Percentiles rank a stretch among this genome's conserved stretches.
phyloP scores from a whole-genome alignment of 2,113 vertebrate genomes.

The Xiphias gladius region DNA sequence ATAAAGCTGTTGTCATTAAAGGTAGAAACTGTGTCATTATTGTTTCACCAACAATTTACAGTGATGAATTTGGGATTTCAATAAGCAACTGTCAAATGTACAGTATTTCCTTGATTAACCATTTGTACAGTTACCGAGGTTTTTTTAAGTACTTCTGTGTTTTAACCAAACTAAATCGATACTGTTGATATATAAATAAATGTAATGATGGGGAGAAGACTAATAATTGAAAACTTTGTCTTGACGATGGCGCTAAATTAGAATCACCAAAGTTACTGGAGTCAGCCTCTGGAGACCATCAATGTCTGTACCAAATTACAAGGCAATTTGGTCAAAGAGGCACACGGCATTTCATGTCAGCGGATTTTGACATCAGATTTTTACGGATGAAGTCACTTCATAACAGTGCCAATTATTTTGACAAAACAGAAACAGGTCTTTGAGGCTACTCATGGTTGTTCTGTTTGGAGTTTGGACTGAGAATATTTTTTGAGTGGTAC shows the following conservation, averaged over 20 bases:
- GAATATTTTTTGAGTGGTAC: neutral
- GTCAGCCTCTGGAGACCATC: neutral
- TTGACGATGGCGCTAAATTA: neutral
- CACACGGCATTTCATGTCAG: neutral
- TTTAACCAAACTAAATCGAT: neutral
- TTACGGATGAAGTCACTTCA: neutral
- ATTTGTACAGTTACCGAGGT: neutral
- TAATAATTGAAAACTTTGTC: constrained; percentile 1
- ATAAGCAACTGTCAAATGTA: neutral
- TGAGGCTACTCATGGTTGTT: neutral
- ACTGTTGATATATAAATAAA: neutral
- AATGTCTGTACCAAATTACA: neutral
- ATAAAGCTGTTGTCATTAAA: neutral
- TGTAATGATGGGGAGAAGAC: neutral
- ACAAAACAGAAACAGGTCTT: constrained; percentile 1
- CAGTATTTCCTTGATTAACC: neutral
- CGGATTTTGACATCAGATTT: neutral
- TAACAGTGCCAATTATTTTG: neutral
- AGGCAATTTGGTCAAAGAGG: neutral
- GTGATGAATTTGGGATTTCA: neutral
- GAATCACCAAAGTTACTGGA: neutral
- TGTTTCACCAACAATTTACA: neutral
- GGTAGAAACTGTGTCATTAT: neutral
- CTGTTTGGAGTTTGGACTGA: constrained; percentile 32
- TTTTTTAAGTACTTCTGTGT: neutral